Percentiles rank a stretch among this genome's conserved stretches.
phyloP scores from a whole-genome alignment of 1,140 invertebrate genomes.

The Drosophila lowei region DNA sequence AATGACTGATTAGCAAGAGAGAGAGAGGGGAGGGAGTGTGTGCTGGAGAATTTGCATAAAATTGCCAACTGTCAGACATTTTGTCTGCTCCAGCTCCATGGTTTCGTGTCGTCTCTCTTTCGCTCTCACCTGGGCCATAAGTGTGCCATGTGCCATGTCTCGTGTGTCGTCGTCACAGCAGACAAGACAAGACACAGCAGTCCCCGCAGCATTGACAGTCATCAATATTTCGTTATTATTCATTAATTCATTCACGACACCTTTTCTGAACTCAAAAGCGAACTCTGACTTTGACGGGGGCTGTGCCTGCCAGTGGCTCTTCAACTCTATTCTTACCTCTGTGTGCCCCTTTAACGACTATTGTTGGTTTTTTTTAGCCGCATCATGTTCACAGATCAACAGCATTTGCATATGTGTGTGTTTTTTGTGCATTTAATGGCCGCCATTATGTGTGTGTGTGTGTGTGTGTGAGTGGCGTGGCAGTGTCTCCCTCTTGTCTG shows the following conservation, averaged over 20 bases:
- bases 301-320: constrained; percentile 27
- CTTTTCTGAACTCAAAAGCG: constrained; percentile 54
- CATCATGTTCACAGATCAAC: not conserved
- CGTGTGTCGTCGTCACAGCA: constrained; percentile 6
- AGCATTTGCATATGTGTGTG: constrained; percentile 41
- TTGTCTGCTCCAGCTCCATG: constrained; percentile 39
- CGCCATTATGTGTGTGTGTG: constrained; percentile 19
- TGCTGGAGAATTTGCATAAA: constrained; percentile 61
- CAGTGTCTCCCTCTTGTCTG: constrained; percentile 23
- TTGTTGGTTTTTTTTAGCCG: constrained; percentile 18
- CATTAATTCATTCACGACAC: constrained; percentile 77
- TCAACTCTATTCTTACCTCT: constrained; percentile 43
- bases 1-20: constrained; percentile 55
- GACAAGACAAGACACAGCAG: no score
- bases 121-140: constrained; percentile 27
- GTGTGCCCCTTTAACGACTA: constrained; percentile 20
- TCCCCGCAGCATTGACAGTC: constrained; percentile 35
- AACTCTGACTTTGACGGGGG: constrained; percentile 59
- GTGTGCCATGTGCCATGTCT: constrained; percentile 57
- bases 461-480: not conserved
- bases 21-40: no score
- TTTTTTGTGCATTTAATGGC: constrained; percentile 44
- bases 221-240: constrained; percentile 59
- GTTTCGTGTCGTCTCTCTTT: not conserved
- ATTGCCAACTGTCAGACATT: constrained; percentile 58